phyloP scores from a whole-genome alignment of 2,888 invertebrate species.

The Eucriotettix oculatus region DNA sequence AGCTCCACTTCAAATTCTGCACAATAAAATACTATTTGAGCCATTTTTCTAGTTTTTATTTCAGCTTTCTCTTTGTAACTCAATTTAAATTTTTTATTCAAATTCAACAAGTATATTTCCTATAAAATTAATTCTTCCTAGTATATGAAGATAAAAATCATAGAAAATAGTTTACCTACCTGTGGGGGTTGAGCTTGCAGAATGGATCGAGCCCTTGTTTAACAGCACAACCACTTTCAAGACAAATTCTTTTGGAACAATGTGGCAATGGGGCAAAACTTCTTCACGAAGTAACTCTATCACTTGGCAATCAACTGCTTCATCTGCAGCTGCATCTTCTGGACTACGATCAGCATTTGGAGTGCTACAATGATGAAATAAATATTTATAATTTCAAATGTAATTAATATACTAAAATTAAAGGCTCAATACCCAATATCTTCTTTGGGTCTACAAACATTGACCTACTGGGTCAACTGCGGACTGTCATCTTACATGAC shows the following conservation, averaged over 20 bases:
- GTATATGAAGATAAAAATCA: neutral
- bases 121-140: no score
- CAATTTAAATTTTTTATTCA: neutral
- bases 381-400: neutral
- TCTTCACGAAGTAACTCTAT: constrained; percentile 67
- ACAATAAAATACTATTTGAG: neutral
- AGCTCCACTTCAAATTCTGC: constrained; percentile 60
- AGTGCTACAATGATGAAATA: constrained; percentile 21
- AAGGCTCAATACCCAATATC: no score
- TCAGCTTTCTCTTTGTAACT: neutral
- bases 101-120: no score
- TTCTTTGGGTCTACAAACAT: no score
- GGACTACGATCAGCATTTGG: constrained; percentile 33
- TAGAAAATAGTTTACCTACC: neutral
- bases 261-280: constrained; percentile 61
- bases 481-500: no score
- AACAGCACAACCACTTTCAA: constrained; percentile 66
- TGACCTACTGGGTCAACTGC: no score
- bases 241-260: constrained; percentile 65
- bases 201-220: constrained; percentile 73
- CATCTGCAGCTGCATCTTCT: constrained; percentile 42
- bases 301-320: constrained; percentile 67
- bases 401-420: no score
- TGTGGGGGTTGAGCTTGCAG: constrained; percentile 28
- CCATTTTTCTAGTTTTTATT: neutral